phyloP scores from a whole-genome alignment of 2,888 invertebrate genomes.

The Stenichneumon culpator region DNA sequence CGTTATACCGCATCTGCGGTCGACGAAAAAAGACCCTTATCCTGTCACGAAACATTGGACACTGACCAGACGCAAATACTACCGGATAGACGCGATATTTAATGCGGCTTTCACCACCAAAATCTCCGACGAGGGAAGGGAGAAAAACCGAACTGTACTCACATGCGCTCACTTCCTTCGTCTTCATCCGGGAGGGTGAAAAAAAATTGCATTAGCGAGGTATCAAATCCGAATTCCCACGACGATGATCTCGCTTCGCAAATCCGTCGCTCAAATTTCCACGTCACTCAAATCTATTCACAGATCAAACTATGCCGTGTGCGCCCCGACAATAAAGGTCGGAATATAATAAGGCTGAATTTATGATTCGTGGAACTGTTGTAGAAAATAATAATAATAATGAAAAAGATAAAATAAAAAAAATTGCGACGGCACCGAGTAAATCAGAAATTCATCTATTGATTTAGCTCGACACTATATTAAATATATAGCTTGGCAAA shows the following conservation, averaged over 20 bases:
- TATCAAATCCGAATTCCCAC: constrained; percentile 62
- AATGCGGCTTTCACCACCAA: constrained; percentile 42
- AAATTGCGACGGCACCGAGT: neutral
- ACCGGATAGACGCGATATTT: constrained; percentile 39
- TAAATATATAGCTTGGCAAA: constrained; percentile 44
- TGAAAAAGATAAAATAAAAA: neutral
- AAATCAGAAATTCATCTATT: constrained; percentile 21
- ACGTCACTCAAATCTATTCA: neutral
- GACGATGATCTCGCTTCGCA: constrained; percentile 22
- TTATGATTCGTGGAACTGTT: neutral
- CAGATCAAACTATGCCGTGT: neutral
- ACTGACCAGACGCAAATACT: constrained; percentile 58
- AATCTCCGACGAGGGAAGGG: constrained; percentile 35
- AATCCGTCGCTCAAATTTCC: constrained; percentile 1
- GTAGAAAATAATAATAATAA: neutral
- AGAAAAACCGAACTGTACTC: constrained; percentile 8
- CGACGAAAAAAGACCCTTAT: constrained; percentile 55
- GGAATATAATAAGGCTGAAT: neutral
- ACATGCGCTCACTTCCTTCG: constrained; percentile 10
- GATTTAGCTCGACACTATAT: neutral
- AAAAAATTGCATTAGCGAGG: constrained; percentile 47
- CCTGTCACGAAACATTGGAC: constrained; percentile 62
- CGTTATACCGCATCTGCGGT: constrained; percentile 61
- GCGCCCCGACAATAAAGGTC: neutral
- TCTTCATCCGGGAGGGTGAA: neutral